Evolutionary conservation across 1,140 invertebrate species (phyloP).

Genomic region (Drosophila elegans): DNA sequence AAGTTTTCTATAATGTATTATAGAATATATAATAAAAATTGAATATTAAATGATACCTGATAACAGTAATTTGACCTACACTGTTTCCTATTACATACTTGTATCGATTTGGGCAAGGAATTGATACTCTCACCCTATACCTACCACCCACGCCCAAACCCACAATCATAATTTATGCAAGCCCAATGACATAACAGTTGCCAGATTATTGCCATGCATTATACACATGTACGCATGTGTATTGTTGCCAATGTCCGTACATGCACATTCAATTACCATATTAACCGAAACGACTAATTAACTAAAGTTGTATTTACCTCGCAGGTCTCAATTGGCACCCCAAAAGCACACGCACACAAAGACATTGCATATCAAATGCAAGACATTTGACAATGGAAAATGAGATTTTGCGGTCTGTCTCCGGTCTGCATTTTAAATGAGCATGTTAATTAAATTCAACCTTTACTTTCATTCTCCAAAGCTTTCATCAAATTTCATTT

Average conservation of each 20-base stretch:
- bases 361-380: background rate
- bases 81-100: slow-evolving; percentile 1
- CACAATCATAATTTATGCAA: slow-evolving; percentile 50
- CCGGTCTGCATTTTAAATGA: slow-evolving; percentile 16
- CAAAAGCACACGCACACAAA: background rate
- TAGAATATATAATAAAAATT: too few species aligned
- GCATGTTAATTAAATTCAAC: background rate
- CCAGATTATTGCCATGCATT: slow-evolving; percentile 40
- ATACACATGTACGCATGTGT: slow-evolving; percentile 21
- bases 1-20: too few species aligned
- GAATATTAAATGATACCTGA: background rate
- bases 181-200: slow-evolving; percentile 45
- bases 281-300: slow-evolving; percentile 52
- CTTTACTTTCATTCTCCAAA: background rate
- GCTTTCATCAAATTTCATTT: background rate
- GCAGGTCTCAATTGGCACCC: slow-evolving; percentile 16
- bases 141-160: background rate
- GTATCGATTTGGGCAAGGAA: slow-evolving; percentile 27
- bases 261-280: slow-evolving; percentile 52
- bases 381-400: slow-evolving; percentile 16
- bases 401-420: slow-evolving; percentile 16
- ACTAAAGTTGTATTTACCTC: slow-evolving; percentile 38
- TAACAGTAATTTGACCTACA: background rate
- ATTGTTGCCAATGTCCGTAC: slow-evolving; percentile 17
- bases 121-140: slow-evolving; percentile 7